phyloP scores from a whole-genome alignment of 2,797 vertebrate genomes.

The Anisognathus igniventris region DNA sequence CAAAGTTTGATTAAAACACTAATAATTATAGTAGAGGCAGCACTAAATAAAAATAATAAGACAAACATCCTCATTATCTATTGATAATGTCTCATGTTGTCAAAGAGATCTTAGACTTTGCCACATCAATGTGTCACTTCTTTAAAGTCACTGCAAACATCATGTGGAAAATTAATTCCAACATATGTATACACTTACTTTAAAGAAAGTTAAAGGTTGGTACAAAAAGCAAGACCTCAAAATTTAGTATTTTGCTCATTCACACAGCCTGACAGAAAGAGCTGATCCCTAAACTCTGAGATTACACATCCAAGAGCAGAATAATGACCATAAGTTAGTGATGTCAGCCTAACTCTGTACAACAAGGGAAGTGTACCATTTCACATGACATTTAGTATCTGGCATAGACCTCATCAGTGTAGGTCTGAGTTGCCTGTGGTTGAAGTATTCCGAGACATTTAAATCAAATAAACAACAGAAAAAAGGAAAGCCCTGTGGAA shows the following conservation, averaged over 20 bases:
- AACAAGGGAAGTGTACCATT: neutral
- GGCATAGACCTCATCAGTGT: neutral
- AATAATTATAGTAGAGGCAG: slow-evolving; percentile 30
- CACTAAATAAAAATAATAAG: neutral
- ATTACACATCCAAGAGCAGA: neutral
- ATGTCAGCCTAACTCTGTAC: neutral
- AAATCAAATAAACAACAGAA: neutral
- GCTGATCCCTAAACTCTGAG: neutral
- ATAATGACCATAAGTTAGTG: neutral
- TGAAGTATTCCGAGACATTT: neutral
- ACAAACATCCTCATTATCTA: slow-evolving; percentile 32
- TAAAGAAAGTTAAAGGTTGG: neutral
- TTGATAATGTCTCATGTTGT: neutral
- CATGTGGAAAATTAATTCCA: neutral
- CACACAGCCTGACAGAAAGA: neutral
- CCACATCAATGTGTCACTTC: neutral
- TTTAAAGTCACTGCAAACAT: neutral
- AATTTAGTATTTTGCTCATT: neutral
- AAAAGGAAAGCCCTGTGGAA: neutral
- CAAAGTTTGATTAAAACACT: slow-evolving; percentile 43
- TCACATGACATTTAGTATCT: neutral
- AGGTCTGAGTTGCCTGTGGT: neutral
- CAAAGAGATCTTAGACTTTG: slow-evolving; percentile 28
- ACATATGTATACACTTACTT: neutral
- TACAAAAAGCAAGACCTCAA: neutral